These are phyloP conservation scores for Harpegnathos saltator DNA, from an alignment of 1,140 invertebrate species.

Conservation along the genomic window DNA sequence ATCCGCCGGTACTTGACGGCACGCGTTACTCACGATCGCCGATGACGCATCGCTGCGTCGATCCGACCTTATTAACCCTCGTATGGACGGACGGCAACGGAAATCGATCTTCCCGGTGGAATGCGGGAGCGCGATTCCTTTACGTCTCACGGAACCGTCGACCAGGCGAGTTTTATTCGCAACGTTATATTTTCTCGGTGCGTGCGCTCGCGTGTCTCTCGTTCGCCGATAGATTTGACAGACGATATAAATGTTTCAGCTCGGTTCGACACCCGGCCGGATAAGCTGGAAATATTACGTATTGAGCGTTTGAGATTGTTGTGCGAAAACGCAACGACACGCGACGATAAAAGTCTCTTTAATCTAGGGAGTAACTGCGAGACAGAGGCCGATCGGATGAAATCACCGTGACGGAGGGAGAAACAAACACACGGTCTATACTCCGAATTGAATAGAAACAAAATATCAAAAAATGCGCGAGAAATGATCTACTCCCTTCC, in stretches of 20 bases:
- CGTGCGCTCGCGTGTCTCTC: not conserved
- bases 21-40: constrained; percentile 34
- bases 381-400: not conserved
- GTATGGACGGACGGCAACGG: not conserved
- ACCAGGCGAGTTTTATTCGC: not conserved
- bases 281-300: not conserved
- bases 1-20: constrained; percentile 32
- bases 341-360: not conserved
- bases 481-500: no score
- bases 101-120: not conserved
- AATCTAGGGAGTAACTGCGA: not conserved
- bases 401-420: not conserved
- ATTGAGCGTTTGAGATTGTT: not conserved
- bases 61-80: constrained; percentile 27
- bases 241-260: not conserved
- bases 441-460: not conserved
- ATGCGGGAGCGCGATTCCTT: not conserved
- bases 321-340: not conserved
- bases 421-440: no score
- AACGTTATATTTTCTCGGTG: not conserved
- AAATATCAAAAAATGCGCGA: not conserved
- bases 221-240: not conserved
- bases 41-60: not conserved
- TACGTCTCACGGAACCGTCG: not conserved
- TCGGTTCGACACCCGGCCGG: not conserved